Evolutionary conservation across 2,797 vertebrate genomes (phyloP), one percentile per base, ranked within the genome.

Genomic region (Rhodeus uyekii): DNA sequence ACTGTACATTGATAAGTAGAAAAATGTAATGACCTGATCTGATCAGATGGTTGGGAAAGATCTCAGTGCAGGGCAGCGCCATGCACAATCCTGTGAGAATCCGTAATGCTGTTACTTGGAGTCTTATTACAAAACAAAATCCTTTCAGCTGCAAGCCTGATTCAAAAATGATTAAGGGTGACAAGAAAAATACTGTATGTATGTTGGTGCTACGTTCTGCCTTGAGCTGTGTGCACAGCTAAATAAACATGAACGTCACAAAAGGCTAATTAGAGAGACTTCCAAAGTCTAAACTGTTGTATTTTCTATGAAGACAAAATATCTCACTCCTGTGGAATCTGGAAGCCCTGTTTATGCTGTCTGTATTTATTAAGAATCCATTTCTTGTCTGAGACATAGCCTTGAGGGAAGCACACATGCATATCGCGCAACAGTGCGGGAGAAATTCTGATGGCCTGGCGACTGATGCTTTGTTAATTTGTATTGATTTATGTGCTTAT

Each of bases 51-150:
- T 74, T 80, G 64, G 67, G 78, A 73, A 65, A 68, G 76, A 80
- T 60, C 76, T 82, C 76, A 68, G 60, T 61, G 69, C 76, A 86
- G 53, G 74, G 72, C 71, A 58, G 67, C 27, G 7, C 38, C 27
- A 6, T 64, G 34, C 53, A 53, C 36, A 64, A 61, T 71, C 55
- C 73, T 83, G 88, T 75, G 87, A 87, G 53, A 76, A 68, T 83
- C 71, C 81, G 24, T 84, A 71, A 85, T 38, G 83, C 86, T 76
- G 68, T 87, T 87, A 90, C 91, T 92, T 93, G 90, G 84, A 87
- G 87, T 87, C 87, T 87, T 84, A 87, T 88, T 85, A 58, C 86
- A 92, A 91, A 92, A 88, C 91, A 90, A 86, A 89, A 89, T 67
- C 88, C 90, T 92, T 91, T 90, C 88, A 89, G 87, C 77, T 88